phyloP scores from a whole-genome alignment of 2,888 invertebrate species.

The Tinea semifulvella region DNA sequence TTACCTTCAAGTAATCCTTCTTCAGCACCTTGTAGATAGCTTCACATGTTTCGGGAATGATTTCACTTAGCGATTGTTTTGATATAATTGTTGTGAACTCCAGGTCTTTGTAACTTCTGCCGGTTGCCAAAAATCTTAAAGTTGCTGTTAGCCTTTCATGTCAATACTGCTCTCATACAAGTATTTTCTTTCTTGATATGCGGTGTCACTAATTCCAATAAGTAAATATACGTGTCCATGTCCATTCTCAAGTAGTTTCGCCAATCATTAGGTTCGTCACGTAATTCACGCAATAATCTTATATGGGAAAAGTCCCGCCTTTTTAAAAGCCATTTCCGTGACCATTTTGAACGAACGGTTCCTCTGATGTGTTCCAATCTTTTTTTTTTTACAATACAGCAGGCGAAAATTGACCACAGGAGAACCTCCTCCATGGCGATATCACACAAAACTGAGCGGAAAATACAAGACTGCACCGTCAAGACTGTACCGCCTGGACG shows the following conservation, averaged over 20 bases:
- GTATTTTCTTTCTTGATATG: slow-evolving; percentile 23
- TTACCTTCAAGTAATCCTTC: slow-evolving; percentile 11
- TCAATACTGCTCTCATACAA: slow-evolving; percentile 22
- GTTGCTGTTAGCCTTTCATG: slow-evolving; percentile 24
- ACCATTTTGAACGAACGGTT: slow-evolving; percentile 19
- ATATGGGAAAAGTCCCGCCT: slow-evolving; percentile 17
- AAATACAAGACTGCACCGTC: too few relatives aligned
- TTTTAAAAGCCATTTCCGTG: slow-evolving; percentile 22
- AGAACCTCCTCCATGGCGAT: too few relatives aligned
- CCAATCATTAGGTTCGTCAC: slow-evolving; percentile 16
- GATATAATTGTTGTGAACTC: slow-evolving; percentile 26
- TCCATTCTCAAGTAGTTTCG: slow-evolving; percentile 14
- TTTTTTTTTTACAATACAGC: too few relatives aligned
- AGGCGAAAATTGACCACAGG: too few relatives aligned
- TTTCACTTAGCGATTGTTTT: slow-evolving; percentile 24
- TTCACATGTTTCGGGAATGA: slow-evolving; percentile 26
- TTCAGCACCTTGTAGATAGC: slow-evolving; percentile 23
- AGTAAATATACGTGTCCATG: slow-evolving; percentile 13
- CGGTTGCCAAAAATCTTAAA: slow-evolving; percentile 25
- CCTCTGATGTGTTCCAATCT: too few relatives aligned
- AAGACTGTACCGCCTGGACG: too few relatives aligned
- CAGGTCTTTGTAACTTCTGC: slow-evolving; percentile 26
- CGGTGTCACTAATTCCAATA: slow-evolving; percentile 19
- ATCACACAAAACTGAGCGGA: too few relatives aligned
- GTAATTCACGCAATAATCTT: slow-evolving; percentile 17